These are phyloP conservation scores for Cyclargus thomasi DNA, from an alignment of 1,140 invertebrate genomes.

Conservation along the genomic window DNA sequence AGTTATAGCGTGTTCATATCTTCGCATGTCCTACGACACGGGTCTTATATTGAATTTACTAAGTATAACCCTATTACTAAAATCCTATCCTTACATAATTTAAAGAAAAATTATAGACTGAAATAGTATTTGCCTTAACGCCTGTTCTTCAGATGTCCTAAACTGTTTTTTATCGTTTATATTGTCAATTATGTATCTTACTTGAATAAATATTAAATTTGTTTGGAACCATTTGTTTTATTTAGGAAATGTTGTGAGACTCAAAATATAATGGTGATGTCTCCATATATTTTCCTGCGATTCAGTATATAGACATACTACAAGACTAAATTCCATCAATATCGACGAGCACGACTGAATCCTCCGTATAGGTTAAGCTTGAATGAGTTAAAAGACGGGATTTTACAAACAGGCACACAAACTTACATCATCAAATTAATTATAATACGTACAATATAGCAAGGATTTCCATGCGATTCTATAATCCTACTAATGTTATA, in stretches of 20 bases:
- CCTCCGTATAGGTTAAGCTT: too few relatives aligned
- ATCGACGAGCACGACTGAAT: too few relatives aligned
- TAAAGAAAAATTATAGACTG: slow-evolving; percentile 39
- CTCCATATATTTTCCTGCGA: too few relatives aligned
- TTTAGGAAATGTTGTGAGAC: neutral
- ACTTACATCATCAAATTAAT: too few relatives aligned
- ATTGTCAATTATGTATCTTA: slow-evolving; percentile 49
- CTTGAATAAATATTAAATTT: slow-evolving; percentile 31
- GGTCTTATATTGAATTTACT: slow-evolving; percentile 1
- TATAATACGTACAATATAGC: too few relatives aligned
- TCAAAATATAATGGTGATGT: too few relatives aligned
- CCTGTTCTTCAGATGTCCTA: slow-evolving; percentile 30
- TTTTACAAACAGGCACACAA: too few relatives aligned
- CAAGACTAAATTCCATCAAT: too few relatives aligned
- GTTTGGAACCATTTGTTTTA: slow-evolving; percentile 26
- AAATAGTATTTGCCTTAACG: slow-evolving; percentile 44
- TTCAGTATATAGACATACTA: too few relatives aligned
- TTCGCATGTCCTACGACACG: neutral
- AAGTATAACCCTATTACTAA: neutral
- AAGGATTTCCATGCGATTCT: too few relatives aligned
- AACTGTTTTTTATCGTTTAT: slow-evolving; percentile 38
- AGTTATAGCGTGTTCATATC: neutral
- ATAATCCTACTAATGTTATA: too few relatives aligned
- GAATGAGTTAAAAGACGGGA: too few relatives aligned
- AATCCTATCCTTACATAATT: slow-evolving; percentile 16